A percentile compares a stretch with the other conserved stretches of the same genome.
Conservation (phyloP, 1,140 invertebrate species). For the Panagrolaimus sp. region DNA sequence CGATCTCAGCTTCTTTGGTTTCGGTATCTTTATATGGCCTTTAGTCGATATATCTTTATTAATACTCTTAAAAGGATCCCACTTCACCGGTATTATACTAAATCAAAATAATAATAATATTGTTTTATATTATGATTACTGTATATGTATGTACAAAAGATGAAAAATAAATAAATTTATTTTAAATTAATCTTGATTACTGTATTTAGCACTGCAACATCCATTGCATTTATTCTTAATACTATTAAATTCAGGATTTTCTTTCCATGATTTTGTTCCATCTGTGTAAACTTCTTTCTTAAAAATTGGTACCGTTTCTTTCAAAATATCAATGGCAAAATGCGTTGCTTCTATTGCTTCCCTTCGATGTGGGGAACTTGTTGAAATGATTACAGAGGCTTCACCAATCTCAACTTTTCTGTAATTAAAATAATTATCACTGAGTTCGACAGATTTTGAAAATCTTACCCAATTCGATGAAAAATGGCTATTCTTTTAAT, state of each 20-base stretch:
- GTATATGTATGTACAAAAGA: too few species aligned
- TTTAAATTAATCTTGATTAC: too few species aligned
- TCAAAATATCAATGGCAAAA: slow-evolving; percentile 78
- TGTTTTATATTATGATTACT: too few species aligned
- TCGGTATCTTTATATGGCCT: slow-evolving; percentile 77
- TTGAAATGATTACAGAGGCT: slow-evolving; percentile 80
- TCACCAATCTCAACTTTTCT: slow-evolving; percentile 73
- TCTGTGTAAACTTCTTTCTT: slow-evolving; percentile 70
- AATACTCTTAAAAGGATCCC: slow-evolving; percentile 28
- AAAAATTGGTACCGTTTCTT: slow-evolving; percentile 85
- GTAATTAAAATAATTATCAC: too few species aligned
- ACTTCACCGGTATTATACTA: slow-evolving; percentile 17
- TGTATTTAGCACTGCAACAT: too few species aligned
- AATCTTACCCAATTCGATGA: slow-evolving; percentile 30
- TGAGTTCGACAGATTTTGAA: too few species aligned
- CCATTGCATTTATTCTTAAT: too few species aligned
- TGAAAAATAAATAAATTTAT: too few species aligned
- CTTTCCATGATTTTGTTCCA: slow-evolving; percentile 36
- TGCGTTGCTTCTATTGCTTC: slow-evolving; percentile 76
- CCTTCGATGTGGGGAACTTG: slow-evolving; percentile 77
- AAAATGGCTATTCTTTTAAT: slow-evolving; percentile 30
- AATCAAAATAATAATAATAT: too few species aligned
- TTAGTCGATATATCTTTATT: slow-evolving; percentile 75
- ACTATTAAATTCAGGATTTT: slow-evolving; percentile 25
- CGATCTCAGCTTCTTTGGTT: slow-evolving; percentile 86